These are phyloP conservation scores for Perca flavescens DNA, from an alignment of 2,113 vertebrate species.

Conservation along the genomic window DNA sequence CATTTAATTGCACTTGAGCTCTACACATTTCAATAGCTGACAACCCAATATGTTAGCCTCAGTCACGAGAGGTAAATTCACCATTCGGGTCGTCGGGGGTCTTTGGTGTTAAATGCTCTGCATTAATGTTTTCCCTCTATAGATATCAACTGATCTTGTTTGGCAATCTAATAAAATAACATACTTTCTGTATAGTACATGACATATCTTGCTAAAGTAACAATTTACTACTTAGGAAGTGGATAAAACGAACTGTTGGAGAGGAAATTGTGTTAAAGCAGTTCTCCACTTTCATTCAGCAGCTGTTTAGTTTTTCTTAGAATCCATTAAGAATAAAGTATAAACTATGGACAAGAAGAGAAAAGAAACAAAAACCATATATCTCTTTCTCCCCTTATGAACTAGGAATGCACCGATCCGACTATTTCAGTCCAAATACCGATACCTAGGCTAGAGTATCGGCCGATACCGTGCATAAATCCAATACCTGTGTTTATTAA, in stretches of 20 bases:
- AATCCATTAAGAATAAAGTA: background rate
- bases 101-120: constrained; percentile 53
- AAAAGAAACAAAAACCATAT: background rate
- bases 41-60: background rate
- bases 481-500: too few species aligned
- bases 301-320: constrained; percentile 5
- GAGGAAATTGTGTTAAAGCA: background rate
- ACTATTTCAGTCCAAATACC: too few species aligned
- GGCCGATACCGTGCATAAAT: too few species aligned
- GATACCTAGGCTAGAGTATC: too few species aligned
- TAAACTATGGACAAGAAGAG: background rate
- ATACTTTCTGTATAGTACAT: background rate
- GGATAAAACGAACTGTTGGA: background rate
- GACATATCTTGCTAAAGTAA: constrained; percentile 1
- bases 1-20: constrained; percentile 60
- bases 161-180: constrained; percentile 7
- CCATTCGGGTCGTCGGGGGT: background rate
- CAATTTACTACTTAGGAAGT: constrained; percentile 1
- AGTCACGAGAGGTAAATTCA: constrained; percentile 23
- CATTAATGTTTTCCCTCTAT: constrained; percentile 13
- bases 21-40: constrained; percentile 19
- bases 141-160: constrained; percentile 33
- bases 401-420: too few species aligned
- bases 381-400: constrained; percentile 2
- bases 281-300: constrained; percentile 3